phyloP scores from a whole-genome alignment of 2,797 vertebrate species.

The Neoniphon sammara region DNA sequence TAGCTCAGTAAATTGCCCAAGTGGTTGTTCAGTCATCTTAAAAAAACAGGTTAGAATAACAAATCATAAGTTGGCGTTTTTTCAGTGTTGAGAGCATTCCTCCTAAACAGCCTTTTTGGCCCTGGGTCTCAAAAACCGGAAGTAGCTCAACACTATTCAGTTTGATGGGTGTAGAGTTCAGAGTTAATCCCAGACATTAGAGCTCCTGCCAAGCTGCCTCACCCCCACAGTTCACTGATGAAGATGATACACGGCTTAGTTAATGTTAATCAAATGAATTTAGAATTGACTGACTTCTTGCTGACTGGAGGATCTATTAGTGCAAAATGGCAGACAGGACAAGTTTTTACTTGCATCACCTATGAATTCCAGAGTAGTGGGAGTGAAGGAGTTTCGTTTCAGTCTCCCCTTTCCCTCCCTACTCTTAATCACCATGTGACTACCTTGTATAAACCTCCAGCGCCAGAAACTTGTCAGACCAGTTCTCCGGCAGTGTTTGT shows the following conservation, averaged over 20 bases:
- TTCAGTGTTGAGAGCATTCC: conserved; percentile 38
- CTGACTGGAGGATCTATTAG: background rate
- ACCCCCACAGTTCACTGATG: background rate
- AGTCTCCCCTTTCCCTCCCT: conserved; percentile 48
- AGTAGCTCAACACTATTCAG: conserved; percentile 27
- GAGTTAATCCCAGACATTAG: conserved; percentile 15
- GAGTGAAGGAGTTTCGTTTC: conserved; percentile 66
- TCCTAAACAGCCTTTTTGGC: conserved; percentile 15
- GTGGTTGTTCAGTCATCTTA: too few relatives aligned
- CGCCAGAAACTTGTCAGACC: conserved; percentile 63
- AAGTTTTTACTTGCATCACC: conserved; percentile 58
- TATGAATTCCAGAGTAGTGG: background rate
- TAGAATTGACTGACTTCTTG: background rate
- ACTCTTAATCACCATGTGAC: conserved; percentile 27
- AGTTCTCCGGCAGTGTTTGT: conserved; percentile 50
- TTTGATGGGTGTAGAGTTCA: conserved; percentile 29
- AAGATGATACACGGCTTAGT: background rate
- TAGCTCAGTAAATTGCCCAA: too few relatives aligned
- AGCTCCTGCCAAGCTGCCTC: conserved; percentile 24
- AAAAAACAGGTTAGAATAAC: too few relatives aligned
- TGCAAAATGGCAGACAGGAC: background rate
- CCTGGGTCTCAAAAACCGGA: conserved; percentile 21
- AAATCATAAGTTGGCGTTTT: too few relatives aligned
- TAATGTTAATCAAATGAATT: background rate
- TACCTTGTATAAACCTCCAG: conserved; percentile 45